Conservation (phyloP, 2,888 invertebrate species). For the Tuberolachnus salignus region DNA sequence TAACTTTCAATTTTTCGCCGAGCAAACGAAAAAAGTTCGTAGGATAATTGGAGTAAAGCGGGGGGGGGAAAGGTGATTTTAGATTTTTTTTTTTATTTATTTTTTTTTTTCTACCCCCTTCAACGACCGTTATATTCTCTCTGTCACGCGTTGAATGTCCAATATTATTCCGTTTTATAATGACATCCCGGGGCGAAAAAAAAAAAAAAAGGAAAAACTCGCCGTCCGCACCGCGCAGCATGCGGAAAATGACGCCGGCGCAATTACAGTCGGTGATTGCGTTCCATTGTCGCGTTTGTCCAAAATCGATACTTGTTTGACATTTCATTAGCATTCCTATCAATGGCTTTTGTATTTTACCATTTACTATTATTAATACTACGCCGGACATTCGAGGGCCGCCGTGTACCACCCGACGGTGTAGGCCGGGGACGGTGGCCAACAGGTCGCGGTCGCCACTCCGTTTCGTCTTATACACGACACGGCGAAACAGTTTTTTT, state of each 20-base stretch:
- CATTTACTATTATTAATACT: no score
- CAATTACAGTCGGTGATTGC: slow-evolving; percentile 46
- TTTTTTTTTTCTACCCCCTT: slow-evolving; percentile 1
- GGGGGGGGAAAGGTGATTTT: no score
- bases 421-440: no score
- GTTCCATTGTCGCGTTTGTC: slow-evolving; percentile 28
- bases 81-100: no score
- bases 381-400: no score
- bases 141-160: neutral
- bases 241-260: slow-evolving; percentile 17
- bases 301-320: slow-evolving; percentile 33
- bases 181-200: slow-evolving; percentile 13
- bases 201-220: no score
- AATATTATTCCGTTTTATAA: slow-evolving; percentile 26
- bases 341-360: neutral
- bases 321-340: slow-evolving; percentile 31
- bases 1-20: slow-evolving; percentile 18
- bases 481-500: no score
- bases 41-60: slow-evolving; percentile 6
- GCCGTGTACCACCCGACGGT: no score
- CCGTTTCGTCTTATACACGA: no score
- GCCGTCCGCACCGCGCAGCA: neutral
- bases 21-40: slow-evolving; percentile 7
- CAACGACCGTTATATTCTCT: neutral
- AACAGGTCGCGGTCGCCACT: no score